Base-by-base conservation (phyloP, 2,113 vertebrate genomes). In the Ursus arctos region DNA sequence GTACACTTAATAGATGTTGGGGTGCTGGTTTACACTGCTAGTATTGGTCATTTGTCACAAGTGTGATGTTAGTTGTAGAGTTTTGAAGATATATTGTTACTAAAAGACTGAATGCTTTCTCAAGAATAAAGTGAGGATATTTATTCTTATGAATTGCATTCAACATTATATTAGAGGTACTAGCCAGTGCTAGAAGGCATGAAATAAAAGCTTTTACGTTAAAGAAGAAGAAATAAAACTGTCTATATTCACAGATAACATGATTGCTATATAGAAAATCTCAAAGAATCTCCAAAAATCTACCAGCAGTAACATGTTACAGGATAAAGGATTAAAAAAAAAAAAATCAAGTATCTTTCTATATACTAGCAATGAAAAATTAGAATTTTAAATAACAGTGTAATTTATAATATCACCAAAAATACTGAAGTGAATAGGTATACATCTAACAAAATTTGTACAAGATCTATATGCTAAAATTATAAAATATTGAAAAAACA, bases 141-240 rank as follows among this genome's bases (percentile, higher is more conserved):
- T 69, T 40, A 28, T 9, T 81, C 40, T 36, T 43, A 53, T 72
- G 53, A 61, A 6, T 88, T 26, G 16, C 71, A 81, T 14, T 55
- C 31, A 81, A 12, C 10, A 69, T 71, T 7, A 8, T 49, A 81
- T 40, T 61, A 51, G 36, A 87, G 72, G n/a, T 67, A 26, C 28
- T 79, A 55, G 9, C 51, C 40, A 94, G 53, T 59, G 49, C 11
- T 81, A 81, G 49, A 82, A 82, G 24, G 12, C 24, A 88, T 49
- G 31, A 81, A 81, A 82, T 6, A 33, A 94, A 33, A 72, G 16
- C 11, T 89, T 89, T 76, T 18, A 19, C 7, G 43, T 63, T 61
- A 76, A 19, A 53, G 63, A 53, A 40, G 67, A 43, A 93, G 82
- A 94, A 89, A 72, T 87, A 94, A 94, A 79, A 40, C 14, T 43